A percentile compares a stretch with the other conserved stretches of the same genome.
Conservation (phyloP, 2,113 vertebrate genomes). For the Desmodus rotundus region DNA sequence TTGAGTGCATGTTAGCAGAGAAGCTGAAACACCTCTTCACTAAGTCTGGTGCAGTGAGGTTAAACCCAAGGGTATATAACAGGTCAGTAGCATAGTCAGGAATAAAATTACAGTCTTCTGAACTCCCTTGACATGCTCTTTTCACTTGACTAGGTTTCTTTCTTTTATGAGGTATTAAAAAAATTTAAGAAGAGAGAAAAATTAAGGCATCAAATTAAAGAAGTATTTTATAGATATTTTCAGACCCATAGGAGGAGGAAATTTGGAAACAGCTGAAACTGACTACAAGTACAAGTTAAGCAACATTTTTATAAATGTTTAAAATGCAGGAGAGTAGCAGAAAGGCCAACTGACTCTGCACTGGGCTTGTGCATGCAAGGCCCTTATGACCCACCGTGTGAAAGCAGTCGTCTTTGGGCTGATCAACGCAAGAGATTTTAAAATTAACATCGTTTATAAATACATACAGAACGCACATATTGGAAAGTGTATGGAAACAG, state of each 20-base stretch:
- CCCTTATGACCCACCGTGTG: neutral
- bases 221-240: neutral
- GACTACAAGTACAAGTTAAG: neutral
- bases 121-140: slow-evolving; percentile 35
- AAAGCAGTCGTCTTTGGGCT: neutral
- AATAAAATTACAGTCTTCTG: slow-evolving; percentile 59
- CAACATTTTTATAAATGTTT: neutral
- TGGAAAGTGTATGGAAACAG: neutral
- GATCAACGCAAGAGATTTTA: neutral
- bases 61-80: slow-evolving; percentile 61
- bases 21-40: slow-evolving; percentile 53
- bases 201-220: slow-evolving; percentile 2
- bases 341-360: neutral
- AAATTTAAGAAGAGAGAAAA: slow-evolving; percentile 29
- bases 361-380: neutral
- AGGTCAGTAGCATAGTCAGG: slow-evolving; percentile 46
- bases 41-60: slow-evolving; percentile 59
- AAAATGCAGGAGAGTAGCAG: neutral
- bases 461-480: neutral
- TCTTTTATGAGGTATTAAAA: neutral
- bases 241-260: neutral
- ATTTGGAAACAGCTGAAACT: slow-evolving; percentile 24
- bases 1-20: slow-evolving; percentile 58
- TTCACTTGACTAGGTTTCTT: slow-evolving; percentile 44
- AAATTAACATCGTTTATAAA: slow-evolving; percentile 10